Evolutionary conservation across 92 coral and sea anemone species (phyloP), one percentile per base, ranked within the genome.

Genomic region (Pocillopora meandrina): DNA sequence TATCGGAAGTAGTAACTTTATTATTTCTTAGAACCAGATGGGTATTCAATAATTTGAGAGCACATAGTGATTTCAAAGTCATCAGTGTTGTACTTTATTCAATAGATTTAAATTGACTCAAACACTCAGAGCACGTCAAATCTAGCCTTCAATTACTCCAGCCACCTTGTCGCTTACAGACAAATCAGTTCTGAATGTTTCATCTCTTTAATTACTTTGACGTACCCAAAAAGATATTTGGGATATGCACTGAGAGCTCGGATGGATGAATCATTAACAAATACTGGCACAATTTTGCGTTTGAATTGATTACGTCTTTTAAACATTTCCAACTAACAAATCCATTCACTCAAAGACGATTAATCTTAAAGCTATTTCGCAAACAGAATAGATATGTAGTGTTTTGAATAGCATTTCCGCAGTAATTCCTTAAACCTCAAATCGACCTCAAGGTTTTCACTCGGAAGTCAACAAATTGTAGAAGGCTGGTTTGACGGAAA

Each of bases 131-230:
- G 86, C 58, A 64, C 65, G 63, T 20, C 16, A 20, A 42, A 42
- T 42, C 4, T 17, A 35, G 73, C 80, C 55, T 72, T 64, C 56
- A 73, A 83, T 83, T 73, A 83, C 80, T n/a, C 47, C 20, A 49
- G 72, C 80, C 78, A 73, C 79, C 86, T 83, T 63, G 80, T 61
- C 86, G 13, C 56, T 83, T 61, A 52, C 80, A 71, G 80, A 62
- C 80, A 55, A 73, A 83, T 83, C 86, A 83, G 86, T 19, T 64
- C 35, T 12, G 74, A 83, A 83, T 83, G 72, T 83, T 83, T 83
- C 86, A 83, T 73, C 86, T 56, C 61, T 36, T 72, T 82, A 83
- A 83, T 83, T 33, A 73, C 67, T 52, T 56, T 71, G 77, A 71
- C 77, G 85, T 42, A 60, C 60, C 12, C 64, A 58, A 71, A 57